Evolutionary conservation across 2,113 vertebrate genomes (phyloP).

Genomic region (Polypterus bichir): DNA sequence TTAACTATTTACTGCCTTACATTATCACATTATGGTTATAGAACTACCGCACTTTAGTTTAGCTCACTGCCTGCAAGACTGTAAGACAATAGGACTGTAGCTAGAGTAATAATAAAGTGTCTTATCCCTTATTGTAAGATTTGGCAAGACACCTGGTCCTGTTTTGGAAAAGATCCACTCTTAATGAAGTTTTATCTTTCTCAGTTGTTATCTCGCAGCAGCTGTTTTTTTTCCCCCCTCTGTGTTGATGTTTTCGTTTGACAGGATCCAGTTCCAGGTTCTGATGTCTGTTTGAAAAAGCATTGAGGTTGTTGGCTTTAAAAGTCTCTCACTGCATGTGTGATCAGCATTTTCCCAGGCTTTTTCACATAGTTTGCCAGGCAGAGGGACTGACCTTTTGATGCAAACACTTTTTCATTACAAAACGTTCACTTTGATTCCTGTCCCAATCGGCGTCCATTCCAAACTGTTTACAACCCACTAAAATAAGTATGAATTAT

Average conservation of each 20-base stretch:
- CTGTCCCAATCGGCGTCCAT: slow-evolving; percentile 76
- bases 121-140: slow-evolving; percentile 32
- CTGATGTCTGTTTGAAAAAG: slow-evolving; percentile 86
- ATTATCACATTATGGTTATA: slow-evolving; percentile 53
- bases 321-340: slow-evolving; percentile 68
- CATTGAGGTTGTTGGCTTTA: slow-evolving; percentile 71
- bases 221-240: slow-evolving; percentile 61
- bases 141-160: slow-evolving; percentile 35
- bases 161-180: slow-evolving; percentile 60
- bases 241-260: slow-evolving; percentile 76
- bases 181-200: slow-evolving; percentile 66
- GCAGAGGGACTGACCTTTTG: slow-evolving; percentile 79
- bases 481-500: slow-evolving; percentile 86
- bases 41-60: slow-evolving; percentile 38
- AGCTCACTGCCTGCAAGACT: no score
- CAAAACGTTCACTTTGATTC: slow-evolving; percentile 85
- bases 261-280: slow-evolving; percentile 82
- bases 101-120: slow-evolving; percentile 3
- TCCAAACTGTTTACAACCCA: slow-evolving; percentile 81
- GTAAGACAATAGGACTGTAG: no score
- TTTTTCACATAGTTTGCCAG: slow-evolving; percentile 77
- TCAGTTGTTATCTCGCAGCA: slow-evolving; percentile 64
- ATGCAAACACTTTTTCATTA: slow-evolving; percentile 80
- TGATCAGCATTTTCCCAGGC: slow-evolving; percentile 81
- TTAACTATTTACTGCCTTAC: neutral